phyloP scores from a whole-genome alignment of 2,797 vertebrate species.

The Anisognathus igniventris region DNA sequence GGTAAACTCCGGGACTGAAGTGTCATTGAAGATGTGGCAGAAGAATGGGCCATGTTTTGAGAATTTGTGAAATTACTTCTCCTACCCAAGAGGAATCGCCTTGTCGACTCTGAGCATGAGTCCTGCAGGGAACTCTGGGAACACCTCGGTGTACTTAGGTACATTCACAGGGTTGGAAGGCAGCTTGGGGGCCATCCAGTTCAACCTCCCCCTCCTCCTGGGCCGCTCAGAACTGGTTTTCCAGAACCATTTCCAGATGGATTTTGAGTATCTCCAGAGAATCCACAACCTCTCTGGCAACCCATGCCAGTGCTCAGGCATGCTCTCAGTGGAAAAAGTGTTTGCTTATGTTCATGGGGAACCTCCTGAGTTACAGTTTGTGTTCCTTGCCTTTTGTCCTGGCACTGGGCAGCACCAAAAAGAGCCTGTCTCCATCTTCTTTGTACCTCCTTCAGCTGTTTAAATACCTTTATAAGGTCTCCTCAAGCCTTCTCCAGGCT shows the following conservation, averaged over 20 bases:
- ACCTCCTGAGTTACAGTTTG: not conserved
- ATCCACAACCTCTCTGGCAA: not conserved
- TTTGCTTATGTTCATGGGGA: not conserved
- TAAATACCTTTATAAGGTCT: not conserved
- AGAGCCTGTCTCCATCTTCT: not conserved
- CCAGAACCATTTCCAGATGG: not conserved
- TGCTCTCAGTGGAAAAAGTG: not conserved
- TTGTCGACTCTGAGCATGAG: not conserved
- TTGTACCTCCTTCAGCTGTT: not conserved
- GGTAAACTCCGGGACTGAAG: not conserved
- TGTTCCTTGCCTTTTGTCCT: not conserved
- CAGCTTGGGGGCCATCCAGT: not conserved
- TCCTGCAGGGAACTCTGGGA: not conserved
- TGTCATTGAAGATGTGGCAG: not conserved
- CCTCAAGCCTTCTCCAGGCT: not conserved
- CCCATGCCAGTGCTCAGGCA: not conserved
- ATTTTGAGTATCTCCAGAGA: not conserved
- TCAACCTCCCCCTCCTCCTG: not conserved
- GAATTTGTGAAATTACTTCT: not conserved
- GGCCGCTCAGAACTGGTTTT: not conserved
- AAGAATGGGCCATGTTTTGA: not conserved
- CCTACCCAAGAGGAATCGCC: not conserved
- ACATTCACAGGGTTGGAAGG: not conserved
- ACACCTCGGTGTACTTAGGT: not conserved
- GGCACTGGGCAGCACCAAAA: not conserved